Evolutionary conservation across 2,888 invertebrate genomes (phyloP).

Genomic region (Hyposoter didymator): DNA sequence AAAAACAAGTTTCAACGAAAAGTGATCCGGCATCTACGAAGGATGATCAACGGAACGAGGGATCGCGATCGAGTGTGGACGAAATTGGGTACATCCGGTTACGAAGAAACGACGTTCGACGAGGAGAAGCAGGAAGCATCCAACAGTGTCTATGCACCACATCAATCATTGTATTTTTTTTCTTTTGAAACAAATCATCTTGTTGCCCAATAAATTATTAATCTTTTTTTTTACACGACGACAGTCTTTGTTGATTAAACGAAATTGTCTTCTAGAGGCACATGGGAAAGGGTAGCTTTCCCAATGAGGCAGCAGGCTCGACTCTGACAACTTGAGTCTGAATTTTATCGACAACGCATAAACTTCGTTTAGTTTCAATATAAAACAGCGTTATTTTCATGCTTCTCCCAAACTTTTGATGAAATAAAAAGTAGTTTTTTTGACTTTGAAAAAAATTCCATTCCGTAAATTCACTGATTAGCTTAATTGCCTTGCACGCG

Average conservation of each 20-base stretch:
- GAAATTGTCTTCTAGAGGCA: not conserved
- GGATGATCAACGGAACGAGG: not conserved
- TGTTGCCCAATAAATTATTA: constrained; percentile 67
- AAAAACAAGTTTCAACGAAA: constrained; percentile 16
- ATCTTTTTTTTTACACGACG: constrained; percentile 44
- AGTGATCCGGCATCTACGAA: constrained; percentile 8
- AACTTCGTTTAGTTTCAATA: too few species aligned
- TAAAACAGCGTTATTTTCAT: too few species aligned
- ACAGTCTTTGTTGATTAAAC: constrained; percentile 2
- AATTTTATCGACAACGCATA: too few species aligned
- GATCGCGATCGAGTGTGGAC: constrained; percentile 3
- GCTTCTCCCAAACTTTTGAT: too few species aligned
- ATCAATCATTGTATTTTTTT: constrained; percentile 56
- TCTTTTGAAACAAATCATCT: constrained; percentile 48
- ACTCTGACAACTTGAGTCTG: too few species aligned
- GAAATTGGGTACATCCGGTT: constrained; percentile 9
- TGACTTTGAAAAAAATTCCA: too few species aligned
- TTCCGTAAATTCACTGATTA: too few species aligned
- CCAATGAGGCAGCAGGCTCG: not conserved
- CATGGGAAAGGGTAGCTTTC: not conserved
- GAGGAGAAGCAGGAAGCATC: constrained; percentile 18
- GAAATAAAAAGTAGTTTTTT: too few species aligned
- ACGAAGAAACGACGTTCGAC: constrained; percentile 12
- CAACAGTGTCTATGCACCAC: constrained; percentile 34
- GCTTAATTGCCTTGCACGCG: too few species aligned